phyloP scores from a whole-genome alignment of 2,888 invertebrate genomes.

The Drosophila kambysellisi region DNA sequence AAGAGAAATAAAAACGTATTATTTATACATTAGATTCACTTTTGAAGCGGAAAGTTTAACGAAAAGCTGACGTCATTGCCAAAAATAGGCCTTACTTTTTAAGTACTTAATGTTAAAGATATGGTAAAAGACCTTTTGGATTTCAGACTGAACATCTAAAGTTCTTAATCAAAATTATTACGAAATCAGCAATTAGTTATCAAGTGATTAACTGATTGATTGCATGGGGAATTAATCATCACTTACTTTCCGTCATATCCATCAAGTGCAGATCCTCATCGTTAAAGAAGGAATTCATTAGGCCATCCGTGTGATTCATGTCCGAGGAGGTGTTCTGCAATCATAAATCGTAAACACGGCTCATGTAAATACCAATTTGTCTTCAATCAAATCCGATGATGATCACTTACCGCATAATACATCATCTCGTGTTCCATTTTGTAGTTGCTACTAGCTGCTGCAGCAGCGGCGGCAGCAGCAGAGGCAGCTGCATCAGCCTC shows the following conservation, averaged over 20 bases:
- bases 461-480: constrained; percentile 86
- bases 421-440: constrained; percentile 92
- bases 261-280: constrained; percentile 95
- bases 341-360: constrained; percentile 8
- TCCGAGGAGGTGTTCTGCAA: constrained; percentile 88
- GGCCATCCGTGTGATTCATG: constrained; percentile 92
- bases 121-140: background rate
- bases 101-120: background rate
- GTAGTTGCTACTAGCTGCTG: constrained; percentile 87
- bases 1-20: background rate
- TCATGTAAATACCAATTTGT: constrained; percentile 12
- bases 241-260: constrained; percentile 96
- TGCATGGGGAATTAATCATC: constrained; percentile 9
- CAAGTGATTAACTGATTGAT: background rate
- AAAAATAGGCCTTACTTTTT: background rate
- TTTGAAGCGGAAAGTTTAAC: background rate
- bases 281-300: constrained; percentile 94
- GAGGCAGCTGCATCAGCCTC: constrained; percentile 90
- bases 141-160: background rate
- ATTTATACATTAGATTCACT: background rate
- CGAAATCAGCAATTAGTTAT: background rate
- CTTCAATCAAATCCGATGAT: constrained; percentile 19
- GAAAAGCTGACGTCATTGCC: constrained; percentile 13
- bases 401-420: constrained; percentile 90
- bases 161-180: background rate